Evolutionary conservation across 2,113 vertebrate genomes (phyloP).

Genomic region (Silurus meridionalis): DNA sequence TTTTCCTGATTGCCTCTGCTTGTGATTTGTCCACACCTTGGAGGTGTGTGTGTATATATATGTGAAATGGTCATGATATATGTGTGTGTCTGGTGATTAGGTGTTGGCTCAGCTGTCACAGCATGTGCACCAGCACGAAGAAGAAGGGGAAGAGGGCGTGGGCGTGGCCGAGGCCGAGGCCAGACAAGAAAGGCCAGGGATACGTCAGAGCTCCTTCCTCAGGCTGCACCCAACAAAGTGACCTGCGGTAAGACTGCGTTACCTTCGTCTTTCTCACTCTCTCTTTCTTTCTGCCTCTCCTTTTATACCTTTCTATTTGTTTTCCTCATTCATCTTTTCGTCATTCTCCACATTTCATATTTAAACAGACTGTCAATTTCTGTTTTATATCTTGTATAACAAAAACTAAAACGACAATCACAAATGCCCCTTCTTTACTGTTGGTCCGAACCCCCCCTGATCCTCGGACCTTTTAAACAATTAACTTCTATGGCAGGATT

Average conservation of each 20-base stretch:
- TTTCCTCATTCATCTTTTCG: not conserved
- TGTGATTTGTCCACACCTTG: not conserved
- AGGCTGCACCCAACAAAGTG: slow-evolving; percentile 67
- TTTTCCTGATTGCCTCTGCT: not conserved
- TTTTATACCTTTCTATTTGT: not conserved
- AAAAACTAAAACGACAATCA: slow-evolving; percentile 4
- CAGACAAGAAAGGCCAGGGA: slow-evolving; percentile 62
- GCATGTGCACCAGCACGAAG: slow-evolving; percentile 59
- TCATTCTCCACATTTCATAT: slow-evolving; percentile 7
- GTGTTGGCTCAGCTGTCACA: slow-evolving; percentile 68
- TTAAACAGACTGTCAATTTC: slow-evolving; percentile 1
- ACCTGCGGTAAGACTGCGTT: slow-evolving; percentile 82
- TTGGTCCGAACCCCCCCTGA: not conserved
- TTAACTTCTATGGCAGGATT: not conserved
- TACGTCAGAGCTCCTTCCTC: slow-evolving; percentile 45
- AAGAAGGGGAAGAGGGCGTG: slow-evolving; percentile 67
- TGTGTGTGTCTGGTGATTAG: slow-evolving; percentile 61
- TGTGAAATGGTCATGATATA: not conserved
- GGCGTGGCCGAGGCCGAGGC: slow-evolving; percentile 21
- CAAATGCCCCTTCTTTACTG: slow-evolving; percentile 8
- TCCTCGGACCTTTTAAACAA: not conserved
- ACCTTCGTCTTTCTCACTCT: not conserved
- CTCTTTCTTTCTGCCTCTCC: not conserved
- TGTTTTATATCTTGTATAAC: slow-evolving; percentile 1
- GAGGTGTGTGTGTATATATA: not conserved